Evolutionary conservation across 2,797 vertebrate species (phyloP), one percentile per base, ranked within the genome.

Genomic region (Gouania willdenowi): DNA sequence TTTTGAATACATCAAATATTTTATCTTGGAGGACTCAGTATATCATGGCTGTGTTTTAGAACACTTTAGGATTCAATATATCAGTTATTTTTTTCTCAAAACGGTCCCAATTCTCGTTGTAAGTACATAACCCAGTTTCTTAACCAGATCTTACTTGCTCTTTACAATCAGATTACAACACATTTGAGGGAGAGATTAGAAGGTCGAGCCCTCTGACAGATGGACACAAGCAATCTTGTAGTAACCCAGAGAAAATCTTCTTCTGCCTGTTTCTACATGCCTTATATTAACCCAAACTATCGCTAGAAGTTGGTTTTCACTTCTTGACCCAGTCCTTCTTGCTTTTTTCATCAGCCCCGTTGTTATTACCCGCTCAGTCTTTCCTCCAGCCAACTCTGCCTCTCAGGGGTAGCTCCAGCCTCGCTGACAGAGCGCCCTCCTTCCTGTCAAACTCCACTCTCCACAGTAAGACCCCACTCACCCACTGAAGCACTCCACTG

Each of bases 361-460:
- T 78, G 49, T 53, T 64, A 2, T 71, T 72, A 50, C 51, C 82
- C 25, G 47, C 62, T 61, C 83, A 67, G 48, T 67, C 79, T 12
- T 56, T 68, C 3, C 59, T 80, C 43, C 83, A 76, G 54, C 61
- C 77, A 9, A 50, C 67, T 64, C 63, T 69, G 50, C 72, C 71
- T 1, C 67, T 71, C 56, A 85, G 82, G 59, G 36, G 72, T 55
- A 79, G 60, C 62, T 71, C 62, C 62, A 70, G 73, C 60, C 54
- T 83, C 40, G 55, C 44, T 4, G 87, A 89, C 77, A 79, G 88
- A 76, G 69, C 82, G 1, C 85, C 88, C 45, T 87, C 85, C 69
- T 89, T 90, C 73, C 77, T 89, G 8, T 85, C 85, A 21, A 87
- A 83, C 71, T 53, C 84, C 9, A 23, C 76, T 17, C 62, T 76